These are phyloP conservation scores for Myotis findleyi DNA, from an alignment of 2,797 vertebrate species.

Conservation along the genomic window DNA sequence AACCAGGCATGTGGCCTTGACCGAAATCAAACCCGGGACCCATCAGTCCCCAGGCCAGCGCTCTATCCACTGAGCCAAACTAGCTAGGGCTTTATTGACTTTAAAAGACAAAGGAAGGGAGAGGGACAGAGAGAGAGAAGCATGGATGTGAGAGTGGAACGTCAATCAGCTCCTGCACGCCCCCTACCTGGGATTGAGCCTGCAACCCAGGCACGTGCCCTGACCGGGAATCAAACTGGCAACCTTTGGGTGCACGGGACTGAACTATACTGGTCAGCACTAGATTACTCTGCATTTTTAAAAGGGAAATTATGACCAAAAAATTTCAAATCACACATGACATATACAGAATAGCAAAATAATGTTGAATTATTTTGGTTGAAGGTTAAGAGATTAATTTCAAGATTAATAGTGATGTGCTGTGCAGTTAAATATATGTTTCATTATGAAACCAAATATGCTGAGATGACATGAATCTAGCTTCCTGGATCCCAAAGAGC, in stretches of 20 bases:
- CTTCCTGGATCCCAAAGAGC: neutral
- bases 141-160: neutral
- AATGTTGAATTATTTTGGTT: neutral
- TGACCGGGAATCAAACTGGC: neutral
- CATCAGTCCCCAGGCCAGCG: too few species aligned
- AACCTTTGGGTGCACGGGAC: neutral
- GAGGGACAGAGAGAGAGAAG: neutral
- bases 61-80: too few species aligned
- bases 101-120: neutral
- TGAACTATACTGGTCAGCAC: neutral
- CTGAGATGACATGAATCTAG: neutral
- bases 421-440: neutral
- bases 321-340: neutral
- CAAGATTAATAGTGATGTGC: neutral
- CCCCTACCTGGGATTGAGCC: neutral
- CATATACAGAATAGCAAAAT: conserved; percentile 47
- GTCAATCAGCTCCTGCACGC: neutral
- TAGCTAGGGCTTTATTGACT: neutral
- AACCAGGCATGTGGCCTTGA: too few species aligned
- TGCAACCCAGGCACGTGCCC: neutral
- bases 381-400: conserved; percentile 49
- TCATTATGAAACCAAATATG: conserved; percentile 38
- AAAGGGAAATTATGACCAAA: conserved; percentile 4
- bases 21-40: too few species aligned
- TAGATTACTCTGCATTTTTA: neutral